These are phyloP conservation scores for Calameuta idolon DNA, from an alignment of 2,888 invertebrate genomes.

Conservation along the genomic window DNA sequence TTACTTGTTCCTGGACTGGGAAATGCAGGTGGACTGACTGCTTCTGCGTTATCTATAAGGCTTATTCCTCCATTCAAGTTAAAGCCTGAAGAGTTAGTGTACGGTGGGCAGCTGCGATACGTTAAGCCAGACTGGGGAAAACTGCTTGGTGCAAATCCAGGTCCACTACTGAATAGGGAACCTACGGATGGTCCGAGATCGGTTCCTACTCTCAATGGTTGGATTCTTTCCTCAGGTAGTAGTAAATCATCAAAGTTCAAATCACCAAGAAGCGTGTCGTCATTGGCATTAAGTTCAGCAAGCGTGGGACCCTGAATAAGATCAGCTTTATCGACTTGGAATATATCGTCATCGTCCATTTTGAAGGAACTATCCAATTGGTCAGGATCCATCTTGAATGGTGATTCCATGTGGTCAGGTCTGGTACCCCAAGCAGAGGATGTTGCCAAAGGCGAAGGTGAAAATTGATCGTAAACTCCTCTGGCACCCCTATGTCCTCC, in stretches of 20 bases:
- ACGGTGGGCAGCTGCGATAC: slow-evolving; percentile 49
- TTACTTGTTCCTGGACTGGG: slow-evolving; percentile 63
- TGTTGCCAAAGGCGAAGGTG: slow-evolving; percentile 57
- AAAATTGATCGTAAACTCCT: slow-evolving; percentile 62
- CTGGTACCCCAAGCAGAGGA: slow-evolving; percentile 69
- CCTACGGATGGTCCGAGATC: slow-evolving; percentile 31
- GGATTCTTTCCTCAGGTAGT: slow-evolving; percentile 75
- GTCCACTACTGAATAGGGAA: slow-evolving; percentile 42
- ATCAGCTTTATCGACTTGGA: slow-evolving; percentile 89
- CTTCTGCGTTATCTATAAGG: slow-evolving; percentile 57
- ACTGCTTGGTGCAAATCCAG: slow-evolving; percentile 56
- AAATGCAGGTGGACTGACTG: slow-evolving; percentile 60
- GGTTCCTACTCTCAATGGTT: slow-evolving; percentile 43
- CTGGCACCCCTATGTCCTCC: slow-evolving; percentile 57
- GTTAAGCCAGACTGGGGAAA: slow-evolving; percentile 56
- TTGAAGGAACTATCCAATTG: slow-evolving; percentile 70
- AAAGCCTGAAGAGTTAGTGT: slow-evolving; percentile 46
- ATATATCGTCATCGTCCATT: slow-evolving; percentile 91
- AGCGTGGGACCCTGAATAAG: slow-evolving; percentile 86
- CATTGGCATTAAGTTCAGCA: slow-evolving; percentile 87
- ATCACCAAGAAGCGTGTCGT: slow-evolving; percentile 84
- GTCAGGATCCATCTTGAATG: slow-evolving; percentile 57
- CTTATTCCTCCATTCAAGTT: slow-evolving; percentile 50
- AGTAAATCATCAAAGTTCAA: slow-evolving; percentile 88
- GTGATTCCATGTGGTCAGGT: slow-evolving; percentile 62